Percentiles rank a stretch among this genome's conserved stretches.
Evolutionary conservation across 2,113 vertebrate genomes (phyloP).

Genomic region (Calyptomena viridis): DNA sequence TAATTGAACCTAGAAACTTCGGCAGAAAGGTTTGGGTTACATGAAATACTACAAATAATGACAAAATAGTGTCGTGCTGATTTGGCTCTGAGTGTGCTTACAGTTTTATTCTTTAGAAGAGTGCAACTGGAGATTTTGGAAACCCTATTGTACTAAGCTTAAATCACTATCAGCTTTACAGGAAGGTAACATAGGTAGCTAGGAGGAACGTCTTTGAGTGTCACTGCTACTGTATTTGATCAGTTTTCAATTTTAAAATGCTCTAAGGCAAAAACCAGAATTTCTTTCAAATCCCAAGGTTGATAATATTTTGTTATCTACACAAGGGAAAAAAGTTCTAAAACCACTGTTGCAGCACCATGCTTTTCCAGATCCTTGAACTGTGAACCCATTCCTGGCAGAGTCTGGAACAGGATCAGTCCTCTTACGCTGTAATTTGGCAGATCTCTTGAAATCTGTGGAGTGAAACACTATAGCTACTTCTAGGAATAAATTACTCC

Average conservation of each 20-base stretch:
- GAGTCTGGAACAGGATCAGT: background rate
- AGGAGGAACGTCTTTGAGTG: background rate
- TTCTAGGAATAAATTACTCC: background rate
- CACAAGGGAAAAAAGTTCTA: background rate
- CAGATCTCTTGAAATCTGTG: background rate
- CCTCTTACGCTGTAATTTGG: fast-evolving
- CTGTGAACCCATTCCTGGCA: background rate
- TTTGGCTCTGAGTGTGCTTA: background rate
- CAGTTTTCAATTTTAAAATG: background rate
- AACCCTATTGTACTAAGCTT: background rate
- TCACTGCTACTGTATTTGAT: background rate
- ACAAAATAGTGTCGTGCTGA: background rate
- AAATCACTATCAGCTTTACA: background rate
- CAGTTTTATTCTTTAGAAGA: background rate
- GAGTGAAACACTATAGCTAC: background rate
- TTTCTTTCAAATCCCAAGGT: background rate
- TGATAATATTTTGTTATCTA: background rate
- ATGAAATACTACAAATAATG: background rate
- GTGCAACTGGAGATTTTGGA: background rate
- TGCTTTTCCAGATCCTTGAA: background rate
- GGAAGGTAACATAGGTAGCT: background rate
- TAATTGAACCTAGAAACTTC: background rate
- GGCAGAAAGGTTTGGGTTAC: background rate
- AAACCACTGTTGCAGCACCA: background rate
- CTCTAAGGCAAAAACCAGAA: background rate